Percentiles rank a stretch among this genome's conserved stretches.
phyloP scores from a whole-genome alignment of 2,113 vertebrate genomes.

The Sterna hirundo region DNA sequence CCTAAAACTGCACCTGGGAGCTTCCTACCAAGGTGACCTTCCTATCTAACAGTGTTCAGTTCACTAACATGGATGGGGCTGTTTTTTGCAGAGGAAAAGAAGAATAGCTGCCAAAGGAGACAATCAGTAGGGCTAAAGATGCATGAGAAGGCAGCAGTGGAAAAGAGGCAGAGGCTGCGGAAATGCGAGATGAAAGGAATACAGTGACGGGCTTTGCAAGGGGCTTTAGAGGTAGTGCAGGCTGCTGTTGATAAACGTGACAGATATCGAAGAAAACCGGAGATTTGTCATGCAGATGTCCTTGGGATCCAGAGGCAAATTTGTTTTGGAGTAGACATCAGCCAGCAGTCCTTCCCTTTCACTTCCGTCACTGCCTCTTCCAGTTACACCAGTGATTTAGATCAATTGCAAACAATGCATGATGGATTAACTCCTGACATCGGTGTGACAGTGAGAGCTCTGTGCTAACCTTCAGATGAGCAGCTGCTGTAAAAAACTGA shows the following conservation, averaged over 20 bases:
- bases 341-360: neutral
- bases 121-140: neutral
- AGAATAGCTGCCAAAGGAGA: neutral
- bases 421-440: neutral
- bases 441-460: neutral
- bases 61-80: neutral
- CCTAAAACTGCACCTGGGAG: neutral
- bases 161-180: neutral
- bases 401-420: neutral
- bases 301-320: neutral
- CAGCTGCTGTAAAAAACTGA: neutral
- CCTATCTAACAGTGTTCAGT: neutral
- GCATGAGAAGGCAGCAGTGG: neutral
- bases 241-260: neutral
- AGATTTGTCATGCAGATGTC: neutral
- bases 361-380: neutral
- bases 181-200: neutral
- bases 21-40: neutral
- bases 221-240: neutral
- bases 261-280: neutral
- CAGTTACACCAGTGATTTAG: neutral
- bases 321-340: neutral
- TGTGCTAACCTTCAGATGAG: neutral
- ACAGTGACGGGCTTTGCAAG: neutral
- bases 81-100: neutral